Percentiles rank a stretch among this genome's conserved stretches.
These are phyloP conservation scores for Cryptus viduatorius DNA, from an alignment of 2,888 invertebrate species.

Conservation along the genomic window DNA sequence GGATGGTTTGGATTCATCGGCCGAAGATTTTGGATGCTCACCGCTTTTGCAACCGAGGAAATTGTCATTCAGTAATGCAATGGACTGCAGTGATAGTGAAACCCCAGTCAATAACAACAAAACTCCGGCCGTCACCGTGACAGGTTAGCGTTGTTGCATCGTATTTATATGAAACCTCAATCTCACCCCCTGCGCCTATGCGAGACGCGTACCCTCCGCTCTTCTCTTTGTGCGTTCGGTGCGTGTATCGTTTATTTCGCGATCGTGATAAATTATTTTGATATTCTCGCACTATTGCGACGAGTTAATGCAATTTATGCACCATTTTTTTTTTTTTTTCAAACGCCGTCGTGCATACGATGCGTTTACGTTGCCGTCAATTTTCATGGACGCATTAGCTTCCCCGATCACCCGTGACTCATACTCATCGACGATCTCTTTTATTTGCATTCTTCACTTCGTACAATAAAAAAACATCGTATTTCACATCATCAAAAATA, in stretches of 20 bases:
- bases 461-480: neutral
- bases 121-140: slow-evolving; percentile 75
- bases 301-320: neutral
- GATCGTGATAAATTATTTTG: neutral
- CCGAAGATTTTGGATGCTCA: slow-evolving; percentile 87
- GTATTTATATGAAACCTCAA: slow-evolving; percentile 26
- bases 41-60: slow-evolving; percentile 87
- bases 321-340: neutral
- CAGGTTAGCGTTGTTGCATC: slow-evolving; percentile 77
- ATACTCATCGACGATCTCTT: slow-evolving; percentile 10
- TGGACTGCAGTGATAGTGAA: slow-evolving; percentile 82
- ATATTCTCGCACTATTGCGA: neutral
- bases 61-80: slow-evolving; percentile 87
- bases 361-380: slow-evolving; percentile 9
- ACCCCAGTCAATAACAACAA: slow-evolving; percentile 69
- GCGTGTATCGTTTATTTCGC: neutral
- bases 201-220: neutral
- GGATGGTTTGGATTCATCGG: slow-evolving; percentile 88
- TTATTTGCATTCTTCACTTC: slow-evolving; percentile 13
- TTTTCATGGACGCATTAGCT: slow-evolving; percentile 31
- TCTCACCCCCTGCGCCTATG: neutral
- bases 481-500: neutral
- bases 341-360: slow-evolving; percentile 11
- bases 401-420: slow-evolving; percentile 31
- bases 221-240: neutral